Conservation (phyloP, 2,888 invertebrate genomes). For the Ligdia adustata region DNA sequence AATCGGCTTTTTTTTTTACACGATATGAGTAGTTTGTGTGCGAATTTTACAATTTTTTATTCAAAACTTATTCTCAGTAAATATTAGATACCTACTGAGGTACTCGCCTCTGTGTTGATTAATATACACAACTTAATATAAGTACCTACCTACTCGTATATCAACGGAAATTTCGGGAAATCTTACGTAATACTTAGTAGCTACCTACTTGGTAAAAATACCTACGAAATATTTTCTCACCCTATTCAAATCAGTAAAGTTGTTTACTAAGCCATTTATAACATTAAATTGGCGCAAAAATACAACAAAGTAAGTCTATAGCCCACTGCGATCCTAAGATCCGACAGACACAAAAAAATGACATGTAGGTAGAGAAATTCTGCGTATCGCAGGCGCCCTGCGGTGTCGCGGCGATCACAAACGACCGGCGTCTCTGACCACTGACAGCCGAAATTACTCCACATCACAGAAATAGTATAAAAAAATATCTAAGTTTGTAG, state of each 20-base stretch:
- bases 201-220: too few relatives aligned
- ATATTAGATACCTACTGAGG: too few relatives aligned
- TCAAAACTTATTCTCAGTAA: too few relatives aligned
- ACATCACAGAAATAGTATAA: slow-evolving; percentile 57
- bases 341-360: slow-evolving; percentile 53
- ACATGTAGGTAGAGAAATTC: slow-evolving; percentile 67
- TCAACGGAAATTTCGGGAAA: too few relatives aligned
- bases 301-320: slow-evolving; percentile 37
- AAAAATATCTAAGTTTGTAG: slow-evolving; percentile 31
- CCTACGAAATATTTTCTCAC: background rate
- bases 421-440: slow-evolving; percentile 57
- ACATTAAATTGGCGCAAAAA: slow-evolving; percentile 30
- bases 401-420: slow-evolving; percentile 69
- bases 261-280: slow-evolving; percentile 18
- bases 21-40: too few relatives aligned
- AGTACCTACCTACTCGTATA: too few relatives aligned
- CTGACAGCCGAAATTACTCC: slow-evolving; percentile 80
- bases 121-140: too few relatives aligned
- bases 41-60: too few relatives aligned
- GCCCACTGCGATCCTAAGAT: slow-evolving; percentile 37
- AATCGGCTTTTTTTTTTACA: too few relatives aligned
- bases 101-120: too few relatives aligned
- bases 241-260: background rate
- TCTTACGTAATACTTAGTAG: too few relatives aligned
- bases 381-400: slow-evolving; percentile 70